A percentile compares a stretch with the other conserved stretches of the same genome.
Conservation (phyloP, 2,797 vertebrate genomes). For the Falco cherrug region DNA sequence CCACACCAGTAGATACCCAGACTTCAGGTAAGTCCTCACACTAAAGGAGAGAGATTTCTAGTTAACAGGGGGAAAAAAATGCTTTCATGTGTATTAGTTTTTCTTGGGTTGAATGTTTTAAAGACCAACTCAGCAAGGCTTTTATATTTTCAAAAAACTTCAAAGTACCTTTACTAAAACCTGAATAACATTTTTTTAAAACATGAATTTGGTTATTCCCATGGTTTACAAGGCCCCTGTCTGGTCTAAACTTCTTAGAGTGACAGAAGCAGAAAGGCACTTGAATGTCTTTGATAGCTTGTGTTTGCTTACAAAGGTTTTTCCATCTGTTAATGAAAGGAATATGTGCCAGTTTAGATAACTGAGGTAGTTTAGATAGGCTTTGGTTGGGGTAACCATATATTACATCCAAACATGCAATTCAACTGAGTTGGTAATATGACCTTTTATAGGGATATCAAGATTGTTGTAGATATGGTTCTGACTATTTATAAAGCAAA, state of each 20-base stretch:
- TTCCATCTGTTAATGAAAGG: neutral
- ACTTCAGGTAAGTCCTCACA: neutral
- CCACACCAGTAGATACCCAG: neutral
- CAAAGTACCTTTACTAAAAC: neutral
- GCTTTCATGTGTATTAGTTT: neutral
- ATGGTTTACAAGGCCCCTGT: neutral
- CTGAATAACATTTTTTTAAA: neutral
- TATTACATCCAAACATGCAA: neutral
- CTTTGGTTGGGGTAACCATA: neutral
- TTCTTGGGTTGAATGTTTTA: neutral
- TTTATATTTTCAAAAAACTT: neutral
- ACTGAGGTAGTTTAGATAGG: neutral
- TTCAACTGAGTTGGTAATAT: neutral
- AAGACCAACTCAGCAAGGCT: neutral
- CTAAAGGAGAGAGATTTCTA: neutral
- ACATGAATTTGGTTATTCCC: neutral
- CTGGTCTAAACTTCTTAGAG: neutral
- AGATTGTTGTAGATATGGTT: neutral
- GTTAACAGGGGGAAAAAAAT: neutral
- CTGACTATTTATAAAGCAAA: neutral
- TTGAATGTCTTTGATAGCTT: neutral
- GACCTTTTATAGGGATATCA: neutral
- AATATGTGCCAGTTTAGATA: neutral
- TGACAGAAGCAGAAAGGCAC: neutral
- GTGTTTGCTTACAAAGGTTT: neutral